Percentiles rank a stretch among this genome's conserved stretches.
Conservation (phyloP, 2,113 vertebrate genomes). For the Misgurnus anguillicaudatus region DNA sequence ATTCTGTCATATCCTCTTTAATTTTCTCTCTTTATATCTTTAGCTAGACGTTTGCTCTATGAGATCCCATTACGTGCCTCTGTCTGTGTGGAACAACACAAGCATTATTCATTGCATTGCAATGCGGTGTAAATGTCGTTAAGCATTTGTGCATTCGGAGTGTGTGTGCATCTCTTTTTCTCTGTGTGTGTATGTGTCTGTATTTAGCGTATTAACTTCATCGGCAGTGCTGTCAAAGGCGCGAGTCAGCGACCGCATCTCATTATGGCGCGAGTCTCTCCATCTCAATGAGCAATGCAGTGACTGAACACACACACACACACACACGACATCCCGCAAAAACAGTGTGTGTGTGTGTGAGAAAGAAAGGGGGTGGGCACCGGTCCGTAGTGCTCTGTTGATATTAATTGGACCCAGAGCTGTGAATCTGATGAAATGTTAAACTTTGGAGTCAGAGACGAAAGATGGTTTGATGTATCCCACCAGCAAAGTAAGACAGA, state of each 20-base stretch:
- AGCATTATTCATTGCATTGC: slow-evolving; percentile 58
- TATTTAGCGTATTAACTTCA: slow-evolving; percentile 79
- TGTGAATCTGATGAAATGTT: slow-evolving; percentile 45
- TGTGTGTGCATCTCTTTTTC: neutral
- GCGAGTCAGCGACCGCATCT: slow-evolving; percentile 67
- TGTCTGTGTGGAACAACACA: slow-evolving; percentile 12
- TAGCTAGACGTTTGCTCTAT: slow-evolving; percentile 18
- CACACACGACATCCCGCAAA: slow-evolving; percentile 25
- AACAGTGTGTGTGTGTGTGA: slow-evolving; percentile 14
- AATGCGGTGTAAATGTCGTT: slow-evolving; percentile 66
- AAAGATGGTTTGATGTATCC: neutral
- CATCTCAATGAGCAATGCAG: slow-evolving; percentile 49
- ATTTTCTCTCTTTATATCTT: slow-evolving; percentile 18
- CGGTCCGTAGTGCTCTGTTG: neutral
- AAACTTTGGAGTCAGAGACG: slow-evolving; percentile 65
- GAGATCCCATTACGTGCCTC: slow-evolving; percentile 20
- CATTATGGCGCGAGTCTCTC: slow-evolving; percentile 69
- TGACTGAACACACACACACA: slow-evolving; percentile 74
- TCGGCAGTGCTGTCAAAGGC: slow-evolving; percentile 69
- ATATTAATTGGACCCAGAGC: slow-evolving; percentile 46
- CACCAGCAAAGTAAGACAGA: slow-evolving; percentile 53
- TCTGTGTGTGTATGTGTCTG: slow-evolving; percentile 32
- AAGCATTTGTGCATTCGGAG: slow-evolving; percentile 45
- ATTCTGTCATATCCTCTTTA: slow-evolving; percentile 22
- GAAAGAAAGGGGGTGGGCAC: neutral